Evolutionary conservation across 2,888 invertebrate genomes (phyloP).

Genomic region (Sussaba pulchella): DNA sequence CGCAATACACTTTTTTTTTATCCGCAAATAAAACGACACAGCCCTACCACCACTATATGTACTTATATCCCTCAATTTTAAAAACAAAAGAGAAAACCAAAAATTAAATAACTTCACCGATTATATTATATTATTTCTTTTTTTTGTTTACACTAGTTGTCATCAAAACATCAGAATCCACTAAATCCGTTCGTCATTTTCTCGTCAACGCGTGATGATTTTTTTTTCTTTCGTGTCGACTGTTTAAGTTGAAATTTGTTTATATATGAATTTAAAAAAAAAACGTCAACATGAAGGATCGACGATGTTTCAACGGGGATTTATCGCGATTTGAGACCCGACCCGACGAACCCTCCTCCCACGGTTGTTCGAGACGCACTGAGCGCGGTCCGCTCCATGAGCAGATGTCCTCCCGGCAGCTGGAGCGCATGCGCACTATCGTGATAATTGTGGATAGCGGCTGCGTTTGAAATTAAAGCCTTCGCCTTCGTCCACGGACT

Average conservation of each 20-base stretch:
- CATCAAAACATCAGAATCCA: background rate
- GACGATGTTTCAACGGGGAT: conserved; percentile 31
- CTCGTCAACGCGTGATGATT: background rate
- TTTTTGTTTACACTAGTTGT: too few relatives aligned
- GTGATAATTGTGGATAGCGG: conserved; percentile 32
- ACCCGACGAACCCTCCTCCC: conserved; percentile 69
- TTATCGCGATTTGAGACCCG: conserved; percentile 49
- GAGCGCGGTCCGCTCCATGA: conserved; percentile 60
- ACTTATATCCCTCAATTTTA: background rate
- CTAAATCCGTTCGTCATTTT: background rate
- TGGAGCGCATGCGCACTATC: conserved; percentile 71
- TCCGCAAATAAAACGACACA: conserved; percentile 38
- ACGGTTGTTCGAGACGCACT: conserved; percentile 74
- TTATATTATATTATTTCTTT: background rate
- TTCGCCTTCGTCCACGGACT: conserved; percentile 14
- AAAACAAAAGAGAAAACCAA: background rate
- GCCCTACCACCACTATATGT: background rate
- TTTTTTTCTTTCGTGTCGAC: background rate
- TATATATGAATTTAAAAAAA: conserved; percentile 23
- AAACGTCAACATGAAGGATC: background rate
- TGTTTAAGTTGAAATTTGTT: background rate
- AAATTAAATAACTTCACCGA: conserved; percentile 13
- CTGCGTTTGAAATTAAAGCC: conserved; percentile 54
- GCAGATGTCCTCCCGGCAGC: conserved; percentile 63
- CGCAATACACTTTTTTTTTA: conserved; percentile 33